Base-by-base conservation (phyloP, 2,888 invertebrate genomes). In the Chironomus tentans region DNA sequence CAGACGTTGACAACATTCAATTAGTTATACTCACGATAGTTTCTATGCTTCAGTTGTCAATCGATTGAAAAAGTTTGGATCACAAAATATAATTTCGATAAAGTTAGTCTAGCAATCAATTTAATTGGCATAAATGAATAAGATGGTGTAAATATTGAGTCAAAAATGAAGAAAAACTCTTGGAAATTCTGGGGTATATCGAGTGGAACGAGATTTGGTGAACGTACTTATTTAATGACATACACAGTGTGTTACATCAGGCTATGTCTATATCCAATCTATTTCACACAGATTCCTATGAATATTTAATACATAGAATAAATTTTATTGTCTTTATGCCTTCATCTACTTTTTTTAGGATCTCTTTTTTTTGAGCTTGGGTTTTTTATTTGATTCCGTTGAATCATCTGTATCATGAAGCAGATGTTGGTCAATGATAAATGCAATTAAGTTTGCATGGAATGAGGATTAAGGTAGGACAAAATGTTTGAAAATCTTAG, bases 171-270 rank as follows among this genome's bases (percentile, higher is more conserved):
- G 13, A 56, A 38, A 38, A n/a, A n/a, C n/a, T n/a, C n/a, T n/a
- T n/a, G n/a, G n/a, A n/a, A n/a, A n/a, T n/a, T n/a, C n/a, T n/a
- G n/a, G n/a, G n/a, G n/a, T n/a, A 38, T 7, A 38, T 38, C 2
- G 10, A 2, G 13, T n/a, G 15, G 56, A 13, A 21, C 10, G 15
- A 70, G 50, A 15, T 70, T 50, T 56, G 24, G 13, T 5, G 56
- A 70, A 56, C 50, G 24, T 50, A 21, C 70, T 70, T 70, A 28
- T 56, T 22, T 56, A 47, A 70, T 70, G 70, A 56, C 70, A 4
- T 50, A n/a, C 24, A 70, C 70, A 5, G 15, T 56, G 7, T 70
- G 70, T 22, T 70, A 70, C n/a, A 50, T 70, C 21, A 18, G 56
- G 15, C 24, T 56, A 48, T 48, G 70, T 24, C 22, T 47, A 15